phyloP scores from a whole-genome alignment of 1,140 invertebrate genomes.

The Diachasma alloeum region DNA sequence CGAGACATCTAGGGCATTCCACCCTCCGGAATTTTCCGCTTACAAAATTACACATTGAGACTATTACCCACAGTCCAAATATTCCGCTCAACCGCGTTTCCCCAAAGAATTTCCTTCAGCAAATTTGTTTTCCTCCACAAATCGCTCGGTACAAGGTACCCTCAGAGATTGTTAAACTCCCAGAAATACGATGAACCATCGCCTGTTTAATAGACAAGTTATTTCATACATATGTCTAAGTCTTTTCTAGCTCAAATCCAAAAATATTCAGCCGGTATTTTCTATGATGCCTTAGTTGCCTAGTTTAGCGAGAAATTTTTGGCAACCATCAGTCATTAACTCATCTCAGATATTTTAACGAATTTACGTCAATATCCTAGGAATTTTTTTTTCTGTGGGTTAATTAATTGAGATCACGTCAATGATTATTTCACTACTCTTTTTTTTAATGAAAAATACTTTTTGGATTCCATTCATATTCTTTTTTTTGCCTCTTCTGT shows the following conservation, averaged over 20 bases:
- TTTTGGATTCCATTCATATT: neutral
- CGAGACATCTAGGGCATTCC: too few relatives aligned
- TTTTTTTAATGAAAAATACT: too few relatives aligned
- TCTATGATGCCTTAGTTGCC: conserved; percentile 18
- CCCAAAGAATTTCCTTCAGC: too few relatives aligned
- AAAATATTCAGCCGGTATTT: conserved; percentile 18
- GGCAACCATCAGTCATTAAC: conserved; percentile 39
- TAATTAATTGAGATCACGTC: neutral
- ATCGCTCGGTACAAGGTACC: neutral
- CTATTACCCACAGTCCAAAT: too few relatives aligned
- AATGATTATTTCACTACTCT: too few relatives aligned
- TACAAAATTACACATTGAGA: too few relatives aligned
- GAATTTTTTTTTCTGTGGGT: neutral
- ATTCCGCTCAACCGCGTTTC: too few relatives aligned
- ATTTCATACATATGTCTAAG: neutral
- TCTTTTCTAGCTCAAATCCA: conserved; percentile 2
- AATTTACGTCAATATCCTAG: neutral
- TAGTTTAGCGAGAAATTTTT: conserved; percentile 38
- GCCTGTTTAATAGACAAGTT: conserved; percentile 3
- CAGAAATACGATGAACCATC: conserved; percentile 4
- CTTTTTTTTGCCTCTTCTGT: neutral
- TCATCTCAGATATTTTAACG: conserved; percentile 6
- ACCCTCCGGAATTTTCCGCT: too few relatives aligned
- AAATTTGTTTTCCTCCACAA: neutral
- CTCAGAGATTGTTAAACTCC: neutral